Base-by-base conservation (phyloP, 2,888 invertebrate genomes). In the Geophilus truncorum region DNA sequence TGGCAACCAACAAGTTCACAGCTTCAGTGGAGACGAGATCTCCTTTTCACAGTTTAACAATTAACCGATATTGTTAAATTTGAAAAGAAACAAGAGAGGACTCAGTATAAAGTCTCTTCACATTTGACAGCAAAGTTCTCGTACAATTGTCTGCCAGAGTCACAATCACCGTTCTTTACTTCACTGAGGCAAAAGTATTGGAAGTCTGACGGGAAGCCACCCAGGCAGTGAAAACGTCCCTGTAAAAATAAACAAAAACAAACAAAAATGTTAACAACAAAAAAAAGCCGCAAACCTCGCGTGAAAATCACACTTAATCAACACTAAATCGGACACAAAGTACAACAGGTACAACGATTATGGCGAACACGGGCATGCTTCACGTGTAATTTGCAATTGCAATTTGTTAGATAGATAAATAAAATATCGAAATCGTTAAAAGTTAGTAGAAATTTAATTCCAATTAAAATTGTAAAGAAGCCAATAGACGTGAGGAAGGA, bases 171-270 rank as follows among this genome's bases (percentile, higher is more conserved):
- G 25, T 70, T 28, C 23, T 45, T 90, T 93, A 93, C 90, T 93
- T 93, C 85, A 93, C 93, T 84, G 93, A 92, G 83, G 93, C 92
- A 88, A 92, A 93, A 87, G 91, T 92, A 89, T 93, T 93, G 87
- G 92, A 51, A 30, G 82, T 85, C 90, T 93, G 93, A 90, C 93
- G 93, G 85, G 93, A 92, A 83, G 94, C 93, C 86, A 95, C 94
- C 94, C 94, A 95, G 83, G 93, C 93, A 86, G 92, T 93, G 90
- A 94, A 95, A 83, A 96, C 96, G 88, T 96, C 95, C 89, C 94
- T 94, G 91, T 21, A 85, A 86, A 80, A 51, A 81, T 51, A 81
- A 80, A 80, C 78, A 81, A 81, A 80, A 25, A 77, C 34, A 51
- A 21, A 21, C 62, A 51, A 15, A 62, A 79, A 70, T 70, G 25